Percentiles rank a stretch among this genome's conserved stretches.
phyloP scores from a whole-genome alignment of 1,140 invertebrate genomes.

The Neodiprion lecontei region DNA sequence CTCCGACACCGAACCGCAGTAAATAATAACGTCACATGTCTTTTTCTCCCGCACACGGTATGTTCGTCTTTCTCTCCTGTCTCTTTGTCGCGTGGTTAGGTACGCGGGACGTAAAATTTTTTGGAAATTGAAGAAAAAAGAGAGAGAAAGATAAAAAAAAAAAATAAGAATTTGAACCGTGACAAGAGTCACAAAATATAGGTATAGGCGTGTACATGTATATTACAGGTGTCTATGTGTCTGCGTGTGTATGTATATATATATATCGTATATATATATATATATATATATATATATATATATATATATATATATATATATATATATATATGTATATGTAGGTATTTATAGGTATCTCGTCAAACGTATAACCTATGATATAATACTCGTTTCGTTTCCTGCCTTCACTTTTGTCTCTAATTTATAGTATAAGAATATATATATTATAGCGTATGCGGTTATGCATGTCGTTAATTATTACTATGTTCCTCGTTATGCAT shows the following conservation, averaged over 20 bases:
- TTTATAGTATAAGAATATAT: too few relatives aligned
- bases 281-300: slow-evolving; percentile 17
- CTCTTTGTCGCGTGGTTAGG: background rate
- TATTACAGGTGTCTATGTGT: slow-evolving; percentile 17
- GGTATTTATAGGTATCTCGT: background rate
- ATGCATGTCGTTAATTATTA: too few relatives aligned
- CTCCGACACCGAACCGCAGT: background rate
- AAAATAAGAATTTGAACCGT: too few relatives aligned
- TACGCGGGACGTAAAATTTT: too few relatives aligned
- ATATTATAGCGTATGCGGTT: too few relatives aligned
- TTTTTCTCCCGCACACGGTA: background rate
- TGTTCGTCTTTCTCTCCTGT: background rate
- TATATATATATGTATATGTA: slow-evolving; percentile 9
- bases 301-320: slow-evolving; percentile 14
- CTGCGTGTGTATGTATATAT: slow-evolving; percentile 12
- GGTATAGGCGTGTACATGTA: background rate
- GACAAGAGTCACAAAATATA: too few relatives aligned
- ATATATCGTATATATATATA: slow-evolving; percentile 12
- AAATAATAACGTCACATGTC: background rate
- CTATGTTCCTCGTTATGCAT: background rate
- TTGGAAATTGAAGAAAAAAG: too few relatives aligned
- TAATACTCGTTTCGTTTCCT: slow-evolving; percentile 3
- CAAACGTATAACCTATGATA: background rate
- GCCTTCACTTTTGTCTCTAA: background rate
- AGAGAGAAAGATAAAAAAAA: too few relatives aligned